phyloP scores from a whole-genome alignment of 2,797 vertebrate species.

The Telmatherina bonti region DNA sequence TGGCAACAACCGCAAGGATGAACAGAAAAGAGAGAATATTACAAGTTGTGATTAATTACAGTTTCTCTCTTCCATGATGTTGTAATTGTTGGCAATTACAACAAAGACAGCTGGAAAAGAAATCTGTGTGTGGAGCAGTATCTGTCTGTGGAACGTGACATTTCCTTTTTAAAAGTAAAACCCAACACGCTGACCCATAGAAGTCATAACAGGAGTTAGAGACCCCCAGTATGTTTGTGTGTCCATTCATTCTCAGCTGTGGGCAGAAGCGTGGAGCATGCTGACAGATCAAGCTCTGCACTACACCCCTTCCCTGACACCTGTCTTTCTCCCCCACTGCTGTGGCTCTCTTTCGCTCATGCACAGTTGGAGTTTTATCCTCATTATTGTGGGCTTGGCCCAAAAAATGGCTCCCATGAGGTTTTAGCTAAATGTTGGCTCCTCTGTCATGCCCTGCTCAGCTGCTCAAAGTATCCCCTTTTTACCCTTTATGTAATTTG shows the following conservation, averaged over 20 bases:
- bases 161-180: conserved; percentile 18
- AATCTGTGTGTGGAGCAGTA: background rate
- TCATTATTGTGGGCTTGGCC: conserved; percentile 50
- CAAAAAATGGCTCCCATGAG: conserved; percentile 64
- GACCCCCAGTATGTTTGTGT: background rate
- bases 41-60: background rate
- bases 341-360: conserved; percentile 20
- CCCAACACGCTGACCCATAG: conserved; percentile 10
- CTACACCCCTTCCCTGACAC: conserved; percentile 43
- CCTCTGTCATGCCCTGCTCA: conserved; percentile 41
- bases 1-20: background rate
- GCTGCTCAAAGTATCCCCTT: conserved; percentile 34
- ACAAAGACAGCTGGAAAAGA: background rate
- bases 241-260: conserved; percentile 70
- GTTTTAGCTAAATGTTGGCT: conserved; percentile 44
- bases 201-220: conserved; percentile 17
- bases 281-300: conserved; percentile 36
- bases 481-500: background rate
- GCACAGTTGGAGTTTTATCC: conserved; percentile 40
- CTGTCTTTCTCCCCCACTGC: conserved; percentile 47
- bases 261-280: conserved; percentile 35
- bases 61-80: background rate
- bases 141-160: conserved; percentile 19
- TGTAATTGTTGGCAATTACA: background rate
- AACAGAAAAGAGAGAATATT: background rate